Evolutionary conservation across 2,113 vertebrate genomes (phyloP), one percentile per base, ranked within the genome.

Genomic region (Todiramphus saurophagus): DNA sequence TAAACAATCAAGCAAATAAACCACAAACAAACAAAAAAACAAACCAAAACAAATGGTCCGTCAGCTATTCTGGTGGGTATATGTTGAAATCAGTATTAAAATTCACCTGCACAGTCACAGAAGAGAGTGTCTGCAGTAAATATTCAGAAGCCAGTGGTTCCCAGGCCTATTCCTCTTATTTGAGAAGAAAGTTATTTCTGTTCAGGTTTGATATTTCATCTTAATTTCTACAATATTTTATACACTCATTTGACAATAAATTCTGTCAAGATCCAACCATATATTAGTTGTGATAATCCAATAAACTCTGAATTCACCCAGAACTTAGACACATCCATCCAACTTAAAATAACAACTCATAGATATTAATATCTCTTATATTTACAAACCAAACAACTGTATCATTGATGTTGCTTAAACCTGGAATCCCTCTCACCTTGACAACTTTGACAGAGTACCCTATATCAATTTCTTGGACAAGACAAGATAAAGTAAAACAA

Each of bases 401-500:
- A 12, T 41, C 13, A 62, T 81, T 80, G 25, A 27, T 51, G 27
- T 25, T 77, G 21, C 46, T 74, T 80, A 77, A 83, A 19, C 11
- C 27, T 81, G 21, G 20, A 77, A 87, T 73, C n/a, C 5, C 24
- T 85, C 59, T 90, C 60, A 66, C 21, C 25, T 23, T 86, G 59
- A 85, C 28, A 82, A 39, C n/a, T 87, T 83, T 82, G 66, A 82
- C 53, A 84, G 67, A 89, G 14, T 51, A 53, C 24, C 30, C 84
- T 94, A 74, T 79, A 89, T 87, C 79, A 93, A 55, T 93, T 72
- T 23, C 27, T 90, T 70, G 33, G 46, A 67, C 79, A 66, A 58
- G n/a, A 35, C 66, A 70, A 60, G 53, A 55, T 64, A 77, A 91
- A 94, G 60, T 74, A 88, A 95, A 96, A 93, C 16, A 94, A 89